Evolutionary conservation across 1,140 invertebrate species (phyloP).

Genomic region (Penaeus chinensis): DNA sequence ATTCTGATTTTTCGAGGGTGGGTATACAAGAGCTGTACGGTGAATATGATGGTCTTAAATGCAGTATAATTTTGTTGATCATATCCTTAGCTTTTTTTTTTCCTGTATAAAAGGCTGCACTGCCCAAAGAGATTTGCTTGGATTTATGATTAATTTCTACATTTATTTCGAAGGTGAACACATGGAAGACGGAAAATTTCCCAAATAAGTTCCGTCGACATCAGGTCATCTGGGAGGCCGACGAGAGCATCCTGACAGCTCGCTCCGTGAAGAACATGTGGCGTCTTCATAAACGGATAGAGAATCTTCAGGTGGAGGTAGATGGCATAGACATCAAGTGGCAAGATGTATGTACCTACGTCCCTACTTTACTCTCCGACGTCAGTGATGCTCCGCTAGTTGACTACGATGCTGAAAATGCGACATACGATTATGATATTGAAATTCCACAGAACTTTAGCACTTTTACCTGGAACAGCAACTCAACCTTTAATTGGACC

Average conservation of each 20-base stretch:
- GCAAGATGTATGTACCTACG: background rate
- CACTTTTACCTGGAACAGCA: too few species aligned
- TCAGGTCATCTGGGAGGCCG: background rate
- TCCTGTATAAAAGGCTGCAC: too few species aligned
- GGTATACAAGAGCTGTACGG: constrained; percentile 75
- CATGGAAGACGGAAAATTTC: constrained; percentile 1
- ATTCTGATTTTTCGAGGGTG: constrained; percentile 77
- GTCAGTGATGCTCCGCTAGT: background rate
- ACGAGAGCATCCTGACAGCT: background rate
- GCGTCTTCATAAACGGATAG: background rate
- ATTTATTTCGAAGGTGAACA: background rate
- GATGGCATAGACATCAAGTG: background rate
- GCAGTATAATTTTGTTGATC: constrained; percentile 69
- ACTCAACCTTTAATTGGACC: too few species aligned
- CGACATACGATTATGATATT: background rate
- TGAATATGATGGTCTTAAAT: constrained; percentile 76
- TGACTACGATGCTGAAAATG: background rate
- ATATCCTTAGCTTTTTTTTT: background rate
- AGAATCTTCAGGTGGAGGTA: background rate
- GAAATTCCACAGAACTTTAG: too few species aligned
- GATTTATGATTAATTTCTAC: background rate
- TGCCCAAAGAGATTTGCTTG: background rate
- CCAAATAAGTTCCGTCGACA: constrained; percentile 10
- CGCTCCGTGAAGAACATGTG: background rate
- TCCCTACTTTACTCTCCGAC: background rate